Percentiles rank a stretch among this genome's conserved stretches.
These are phyloP conservation scores for Gibbula magus DNA, from an alignment of 2,888 invertebrate genomes.

Conservation along the genomic window DNA sequence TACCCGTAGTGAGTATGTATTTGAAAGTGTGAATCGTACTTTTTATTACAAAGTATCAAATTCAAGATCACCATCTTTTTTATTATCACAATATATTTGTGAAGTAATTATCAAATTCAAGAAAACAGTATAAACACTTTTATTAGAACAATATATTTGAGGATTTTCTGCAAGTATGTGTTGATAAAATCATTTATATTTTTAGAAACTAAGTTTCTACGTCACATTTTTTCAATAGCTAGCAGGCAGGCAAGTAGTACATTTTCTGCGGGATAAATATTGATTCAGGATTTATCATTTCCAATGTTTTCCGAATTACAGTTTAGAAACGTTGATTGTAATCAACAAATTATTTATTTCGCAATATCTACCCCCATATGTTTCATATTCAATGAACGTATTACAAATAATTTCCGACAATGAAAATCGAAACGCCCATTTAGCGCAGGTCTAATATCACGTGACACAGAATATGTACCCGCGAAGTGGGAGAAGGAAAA, in stretches of 20 bases:
- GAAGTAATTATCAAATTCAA: too few species aligned
- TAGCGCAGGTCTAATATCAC: slow-evolving; percentile 38
- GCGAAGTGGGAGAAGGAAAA: slow-evolving; percentile 48
- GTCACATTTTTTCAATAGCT: background rate
- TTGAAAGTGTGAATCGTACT: too few species aligned
- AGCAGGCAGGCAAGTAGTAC: background rate
- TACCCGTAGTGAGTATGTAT: too few species aligned
- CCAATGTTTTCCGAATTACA: background rate
- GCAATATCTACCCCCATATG: background rate
- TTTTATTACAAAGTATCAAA: too few species aligned
- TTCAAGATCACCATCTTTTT: too few species aligned
- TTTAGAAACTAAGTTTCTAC: background rate
- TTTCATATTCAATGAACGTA: background rate
- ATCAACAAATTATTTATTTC: too few species aligned
- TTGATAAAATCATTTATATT: too few species aligned
- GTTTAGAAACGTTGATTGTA: too few species aligned
- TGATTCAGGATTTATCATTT: background rate
- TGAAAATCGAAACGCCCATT: background rate
- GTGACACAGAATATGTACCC: slow-evolving; percentile 53
- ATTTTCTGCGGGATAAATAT: background rate
- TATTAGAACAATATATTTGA: too few species aligned
- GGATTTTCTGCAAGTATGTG: too few species aligned
- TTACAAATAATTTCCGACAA: background rate
- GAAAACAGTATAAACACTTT: too few species aligned
- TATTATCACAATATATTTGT: too few species aligned